phyloP scores from a whole-genome alignment of 92 coral and sea anemone species.

The Actinernus sp. region DNA sequence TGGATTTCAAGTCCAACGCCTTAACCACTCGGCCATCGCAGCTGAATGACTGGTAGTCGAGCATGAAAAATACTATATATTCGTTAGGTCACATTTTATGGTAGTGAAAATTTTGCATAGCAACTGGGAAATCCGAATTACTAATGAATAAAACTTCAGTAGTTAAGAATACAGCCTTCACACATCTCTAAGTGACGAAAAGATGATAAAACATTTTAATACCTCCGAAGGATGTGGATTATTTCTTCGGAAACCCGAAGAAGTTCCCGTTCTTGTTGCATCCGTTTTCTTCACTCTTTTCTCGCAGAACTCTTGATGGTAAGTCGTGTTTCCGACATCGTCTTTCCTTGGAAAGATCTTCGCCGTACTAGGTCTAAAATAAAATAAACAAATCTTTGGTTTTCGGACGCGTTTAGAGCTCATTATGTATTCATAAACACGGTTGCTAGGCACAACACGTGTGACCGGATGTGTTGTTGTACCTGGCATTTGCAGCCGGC shows the following conservation, averaged over 20 bases:
- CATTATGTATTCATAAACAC: conserved; percentile 1
- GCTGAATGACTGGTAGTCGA: background rate
- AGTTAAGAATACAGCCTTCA: background rate
- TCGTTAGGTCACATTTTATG: background rate
- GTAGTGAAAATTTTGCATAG: background rate
- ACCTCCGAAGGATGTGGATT: conserved; percentile 98
- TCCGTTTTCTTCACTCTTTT: conserved; percentile 39
- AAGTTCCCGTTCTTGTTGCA: conserved; percentile 67
- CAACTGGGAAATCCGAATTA: conserved; percentile 1
- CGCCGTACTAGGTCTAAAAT: conserved; percentile 81
- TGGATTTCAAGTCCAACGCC: conserved; percentile 99
- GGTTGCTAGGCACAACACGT: conserved; percentile 60
- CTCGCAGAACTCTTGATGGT: conserved; percentile 71
- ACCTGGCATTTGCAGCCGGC: conserved; percentile 88
- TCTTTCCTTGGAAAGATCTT: conserved; percentile 78
- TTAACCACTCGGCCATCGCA: conserved; percentile 99
- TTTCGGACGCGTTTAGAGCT: background rate
- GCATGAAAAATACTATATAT: background rate
- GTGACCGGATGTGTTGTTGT: conserved; percentile 1
- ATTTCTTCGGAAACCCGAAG: conserved; percentile 85
- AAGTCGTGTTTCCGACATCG: conserved; percentile 61
- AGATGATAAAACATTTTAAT: background rate
- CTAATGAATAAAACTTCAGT: background rate
- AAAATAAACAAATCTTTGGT: conserved; percentile 6
- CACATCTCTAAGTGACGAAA: background rate